Evolutionary conservation across 2,113 vertebrate species (phyloP), one percentile per base, ranked within the genome.

Genomic region (Calypte anna): DNA sequence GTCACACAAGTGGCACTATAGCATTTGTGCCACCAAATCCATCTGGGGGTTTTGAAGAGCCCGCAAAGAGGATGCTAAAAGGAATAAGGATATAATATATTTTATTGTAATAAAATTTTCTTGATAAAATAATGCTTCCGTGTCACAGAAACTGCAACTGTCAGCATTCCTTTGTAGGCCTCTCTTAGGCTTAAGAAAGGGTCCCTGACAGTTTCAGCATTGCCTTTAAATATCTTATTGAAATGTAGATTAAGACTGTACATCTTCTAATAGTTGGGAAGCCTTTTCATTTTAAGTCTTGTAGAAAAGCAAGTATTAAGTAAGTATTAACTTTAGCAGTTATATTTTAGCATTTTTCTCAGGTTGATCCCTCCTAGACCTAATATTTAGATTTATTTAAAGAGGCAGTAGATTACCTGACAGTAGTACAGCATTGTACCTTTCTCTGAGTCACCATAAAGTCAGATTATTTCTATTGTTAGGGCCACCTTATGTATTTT

Each of bases 211-310:
- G 93, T 96, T 98, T 36, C 90, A 95, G 46, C 80, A 91, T 79
- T 97, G 95, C 89, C 86, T 97, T 97, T 92, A 97, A 97, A 98
- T 94, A 97, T 91, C 94, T 97, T 94, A 96, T 97, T 97, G 95
- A 97, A 98, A 97, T 97, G 95, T 95, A 97, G 91, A 97, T 97
- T 97, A 96, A 97, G 78, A 69, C 91, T 93, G 92, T 94, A 96
- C 61, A 83, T 96, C 73, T 96, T 95, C 88, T 91, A 97, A 96
- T 95, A 86, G 77, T 94, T 94, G 89, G 94, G 73, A 97, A 97
- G 93, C 44, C 75, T 97, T 97, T 97, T 86, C 87, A 96, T 97
- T 97, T 96, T 95, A 95, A 96, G 74, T 94, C 82, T 90, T 96
- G 90, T 96, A 96, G 93, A 96, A 96, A 97, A 96, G 82, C 80